A percentile compares a stretch with the other conserved stretches of the same genome.
Evolutionary conservation across 2,797 vertebrate species (phyloP).

Genomic region (Aselliscus stoliczkanus): DNA sequence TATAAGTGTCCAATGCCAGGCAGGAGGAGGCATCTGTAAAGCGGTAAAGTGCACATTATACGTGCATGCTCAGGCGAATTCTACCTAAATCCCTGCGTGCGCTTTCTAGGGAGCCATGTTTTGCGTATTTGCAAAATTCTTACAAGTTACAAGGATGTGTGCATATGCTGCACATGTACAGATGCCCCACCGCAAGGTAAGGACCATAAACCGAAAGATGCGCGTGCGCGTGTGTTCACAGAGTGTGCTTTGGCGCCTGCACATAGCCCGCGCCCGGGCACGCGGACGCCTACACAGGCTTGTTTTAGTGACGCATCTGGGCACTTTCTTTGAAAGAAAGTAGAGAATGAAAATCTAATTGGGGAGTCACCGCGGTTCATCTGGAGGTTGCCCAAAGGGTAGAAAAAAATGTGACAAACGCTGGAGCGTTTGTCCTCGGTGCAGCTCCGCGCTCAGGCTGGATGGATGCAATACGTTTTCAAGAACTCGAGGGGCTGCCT

Average conservation of each 20-base stretch:
- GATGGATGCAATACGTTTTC: background rate
- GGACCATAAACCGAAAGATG: background rate
- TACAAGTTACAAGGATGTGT: conserved; percentile 1
- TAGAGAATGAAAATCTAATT: conserved; percentile 39
- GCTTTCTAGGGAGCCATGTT: background rate
- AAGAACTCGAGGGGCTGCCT: background rate
- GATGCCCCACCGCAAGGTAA: background rate
- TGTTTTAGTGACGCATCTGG: conserved; percentile 39
- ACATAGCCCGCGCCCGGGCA: background rate
- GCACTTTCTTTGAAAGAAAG: conserved; percentile 53
- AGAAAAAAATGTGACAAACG: background rate
- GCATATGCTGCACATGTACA: background rate
- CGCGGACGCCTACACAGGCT: conserved; percentile 3
- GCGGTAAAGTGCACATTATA: background rate
- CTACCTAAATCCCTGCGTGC: background rate
- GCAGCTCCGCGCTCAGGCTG: background rate
- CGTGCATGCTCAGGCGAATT: background rate
- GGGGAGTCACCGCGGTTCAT: conserved; percentile 47
- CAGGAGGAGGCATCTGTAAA: background rate
- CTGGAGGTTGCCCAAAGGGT: conserved; percentile 44
- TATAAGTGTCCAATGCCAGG: background rate
- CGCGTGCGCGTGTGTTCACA: background rate
- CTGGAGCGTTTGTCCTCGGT: background rate
- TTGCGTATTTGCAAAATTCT: conserved; percentile 10
- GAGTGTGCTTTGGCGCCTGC: background rate